These are phyloP conservation scores for Slavum lentiscoides DNA, from an alignment of 2,888 invertebrate genomes.

Conservation along the genomic window DNA sequence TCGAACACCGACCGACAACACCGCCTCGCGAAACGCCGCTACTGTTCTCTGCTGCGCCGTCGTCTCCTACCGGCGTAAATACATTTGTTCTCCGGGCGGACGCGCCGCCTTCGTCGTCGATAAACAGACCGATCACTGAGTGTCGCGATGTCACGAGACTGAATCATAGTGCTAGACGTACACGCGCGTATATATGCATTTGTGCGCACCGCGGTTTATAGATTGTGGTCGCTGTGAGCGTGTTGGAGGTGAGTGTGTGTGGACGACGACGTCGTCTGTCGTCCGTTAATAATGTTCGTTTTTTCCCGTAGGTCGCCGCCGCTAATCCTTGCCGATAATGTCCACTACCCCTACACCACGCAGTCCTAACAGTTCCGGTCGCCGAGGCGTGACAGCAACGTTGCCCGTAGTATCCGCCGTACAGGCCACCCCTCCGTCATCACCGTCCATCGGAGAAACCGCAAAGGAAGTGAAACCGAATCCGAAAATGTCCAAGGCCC, in stretches of 20 bases:
- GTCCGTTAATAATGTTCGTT: background rate
- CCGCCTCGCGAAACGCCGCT: too few species aligned
- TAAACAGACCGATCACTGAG: background rate
- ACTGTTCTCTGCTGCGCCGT: too few species aligned
- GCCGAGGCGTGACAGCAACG: conserved; percentile 65
- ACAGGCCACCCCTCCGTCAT: conserved; percentile 67
- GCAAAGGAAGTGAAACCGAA: conserved; percentile 83
- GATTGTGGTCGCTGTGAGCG: background rate
- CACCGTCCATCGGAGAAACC: conserved; percentile 60
- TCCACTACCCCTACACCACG: conserved; percentile 38
- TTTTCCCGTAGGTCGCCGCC: conserved; percentile 1
- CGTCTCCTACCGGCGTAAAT: too few species aligned
- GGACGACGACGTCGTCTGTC: background rate
- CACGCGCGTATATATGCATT: background rate
- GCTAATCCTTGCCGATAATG: conserved; percentile 16
- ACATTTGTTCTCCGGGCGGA: too few species aligned
- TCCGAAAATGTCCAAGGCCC: conserved; percentile 91
- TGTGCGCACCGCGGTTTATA: background rate
- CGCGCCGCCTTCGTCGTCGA: background rate
- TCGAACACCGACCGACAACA: background rate
- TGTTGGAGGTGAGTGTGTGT: background rate
- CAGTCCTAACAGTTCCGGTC: conserved; percentile 59
- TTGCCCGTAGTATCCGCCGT: conserved; percentile 58
- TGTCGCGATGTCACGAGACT: conserved; percentile 27
- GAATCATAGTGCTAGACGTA: background rate